Conservation (phyloP, 2,113 vertebrate genomes). For the Sprattus sprattus region DNA sequence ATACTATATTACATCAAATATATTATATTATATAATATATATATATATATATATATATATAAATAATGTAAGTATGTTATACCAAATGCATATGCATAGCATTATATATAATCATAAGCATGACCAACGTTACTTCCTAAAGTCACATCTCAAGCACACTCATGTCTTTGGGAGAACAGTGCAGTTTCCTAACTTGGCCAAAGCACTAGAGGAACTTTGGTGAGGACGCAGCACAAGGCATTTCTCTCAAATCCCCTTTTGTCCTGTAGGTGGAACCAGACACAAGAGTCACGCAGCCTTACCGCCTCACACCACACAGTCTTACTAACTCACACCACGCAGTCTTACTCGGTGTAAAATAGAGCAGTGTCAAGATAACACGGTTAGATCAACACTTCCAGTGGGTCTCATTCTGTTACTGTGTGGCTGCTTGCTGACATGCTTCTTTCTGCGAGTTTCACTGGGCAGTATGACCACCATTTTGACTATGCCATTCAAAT, state of each 20-base stretch:
- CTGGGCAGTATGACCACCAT: neutral
- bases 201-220: neutral
- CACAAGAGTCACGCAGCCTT: neutral
- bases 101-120: neutral
- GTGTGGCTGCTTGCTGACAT: neutral
- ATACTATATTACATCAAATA: neutral
- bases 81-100: neutral
- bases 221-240: neutral
- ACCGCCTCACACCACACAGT: neutral
- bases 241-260: constrained; percentile 7
- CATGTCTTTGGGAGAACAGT: neutral
- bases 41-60: too few species aligned
- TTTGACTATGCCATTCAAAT: neutral
- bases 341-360: neutral
- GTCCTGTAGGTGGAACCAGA: constrained; percentile 11
- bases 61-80: neutral
- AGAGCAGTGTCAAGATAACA: neutral
- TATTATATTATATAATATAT: too few species aligned
- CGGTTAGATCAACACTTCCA: neutral
- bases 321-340: neutral
- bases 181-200: neutral
- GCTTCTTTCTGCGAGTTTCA: neutral
- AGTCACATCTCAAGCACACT: neutral
- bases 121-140: neutral
- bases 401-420: neutral